phyloP scores from a whole-genome alignment of 2,888 invertebrate species.

The Matsumyia berberina region DNA sequence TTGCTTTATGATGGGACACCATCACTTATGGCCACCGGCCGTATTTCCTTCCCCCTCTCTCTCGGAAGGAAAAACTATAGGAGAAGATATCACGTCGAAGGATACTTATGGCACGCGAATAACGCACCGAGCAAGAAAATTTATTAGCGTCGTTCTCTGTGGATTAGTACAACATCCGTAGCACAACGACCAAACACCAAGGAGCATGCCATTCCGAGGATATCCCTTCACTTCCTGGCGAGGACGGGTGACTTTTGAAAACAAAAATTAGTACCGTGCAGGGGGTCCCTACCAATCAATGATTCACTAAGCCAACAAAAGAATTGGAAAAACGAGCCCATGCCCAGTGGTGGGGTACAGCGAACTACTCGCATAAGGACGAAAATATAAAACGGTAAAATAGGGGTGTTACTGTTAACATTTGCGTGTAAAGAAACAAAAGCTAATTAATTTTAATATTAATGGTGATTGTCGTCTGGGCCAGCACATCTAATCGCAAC shows the following conservation, averaged over 20 bases:
- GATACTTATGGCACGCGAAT: constrained; percentile 6
- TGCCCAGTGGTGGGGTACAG: neutral
- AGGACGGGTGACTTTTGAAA: neutral
- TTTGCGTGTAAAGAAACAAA: constrained; percentile 67
- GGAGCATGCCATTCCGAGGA: constrained; percentile 16
- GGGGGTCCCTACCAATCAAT: constrained; percentile 29
- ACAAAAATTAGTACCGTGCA: neutral
- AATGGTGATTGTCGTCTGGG: constrained; percentile 75
- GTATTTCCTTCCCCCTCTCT: neutral
- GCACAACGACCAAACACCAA: constrained; percentile 27
- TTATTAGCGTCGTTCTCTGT: constrained; percentile 29
- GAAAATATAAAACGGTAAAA: constrained; percentile 23
- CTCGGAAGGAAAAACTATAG: neutral
- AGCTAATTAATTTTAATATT: constrained; percentile 71
- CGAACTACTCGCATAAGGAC: constrained; percentile 2
- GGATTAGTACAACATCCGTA: constrained; percentile 27
- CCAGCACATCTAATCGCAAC: constrained; percentile 74
- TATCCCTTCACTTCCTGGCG: constrained; percentile 17
- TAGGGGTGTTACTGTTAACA: constrained; percentile 43
- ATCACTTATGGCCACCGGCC: constrained; percentile 22
- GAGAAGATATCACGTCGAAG: neutral
- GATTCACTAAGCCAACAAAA: constrained; percentile 31
- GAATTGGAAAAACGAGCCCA: neutral
- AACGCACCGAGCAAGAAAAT: constrained; percentile 7
- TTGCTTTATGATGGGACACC: constrained; percentile 33